phyloP scores from a whole-genome alignment of 2,888 invertebrate species.

The Panorpa germanica region DNA sequence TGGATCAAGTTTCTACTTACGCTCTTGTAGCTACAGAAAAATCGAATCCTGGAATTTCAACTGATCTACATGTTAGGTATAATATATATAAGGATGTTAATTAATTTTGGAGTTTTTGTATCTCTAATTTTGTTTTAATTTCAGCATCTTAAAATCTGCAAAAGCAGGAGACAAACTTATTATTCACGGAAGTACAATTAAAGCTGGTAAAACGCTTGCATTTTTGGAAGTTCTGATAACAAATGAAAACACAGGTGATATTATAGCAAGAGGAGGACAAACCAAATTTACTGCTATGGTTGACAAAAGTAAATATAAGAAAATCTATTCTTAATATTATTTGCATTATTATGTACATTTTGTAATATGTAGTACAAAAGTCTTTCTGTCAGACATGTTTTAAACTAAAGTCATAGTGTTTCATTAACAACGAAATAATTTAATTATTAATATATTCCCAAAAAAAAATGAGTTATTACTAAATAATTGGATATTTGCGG shows the following conservation, averaged over 20 bases:
- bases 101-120: too few relatives aligned
- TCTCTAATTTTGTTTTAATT: conserved; percentile 15
- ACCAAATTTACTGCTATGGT: conserved; percentile 62
- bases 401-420: too few relatives aligned
- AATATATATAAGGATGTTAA: too few relatives aligned
- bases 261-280: conserved; percentile 69
- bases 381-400: too few relatives aligned
- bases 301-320: too few relatives aligned
- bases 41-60: conserved; percentile 63
- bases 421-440: too few relatives aligned
- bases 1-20: conserved; percentile 59
- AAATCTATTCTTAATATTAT: too few relatives aligned
- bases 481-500: too few relatives aligned
- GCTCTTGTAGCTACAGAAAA: conserved; percentile 52
- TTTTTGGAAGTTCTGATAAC: conserved; percentile 64
- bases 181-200: conserved; percentile 58
- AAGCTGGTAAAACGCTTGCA: conserved; percentile 60
- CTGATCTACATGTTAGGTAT: conserved; percentile 67
- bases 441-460: too few relatives aligned
- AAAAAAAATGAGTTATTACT: too few relatives aligned
- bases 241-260: conserved; percentile 48
- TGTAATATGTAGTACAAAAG: too few relatives aligned
- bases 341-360: too few relatives aligned
- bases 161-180: conserved; percentile 58
- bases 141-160: conserved; percentile 60